phyloP scores from a whole-genome alignment of 2,113 vertebrate genomes.

The Cottus gobio region DNA sequence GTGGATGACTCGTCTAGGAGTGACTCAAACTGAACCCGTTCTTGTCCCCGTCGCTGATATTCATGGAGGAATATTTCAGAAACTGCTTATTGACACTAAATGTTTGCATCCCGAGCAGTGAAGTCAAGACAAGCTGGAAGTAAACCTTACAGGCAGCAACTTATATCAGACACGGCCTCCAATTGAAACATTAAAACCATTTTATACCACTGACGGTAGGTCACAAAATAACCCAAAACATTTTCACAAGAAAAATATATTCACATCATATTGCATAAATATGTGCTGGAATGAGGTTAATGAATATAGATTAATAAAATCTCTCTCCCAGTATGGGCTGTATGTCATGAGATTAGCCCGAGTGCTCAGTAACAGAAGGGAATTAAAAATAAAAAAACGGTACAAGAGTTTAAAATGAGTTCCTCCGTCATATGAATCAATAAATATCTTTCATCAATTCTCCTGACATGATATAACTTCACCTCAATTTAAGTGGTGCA shows the following conservation, averaged over 20 bases:
- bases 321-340: constrained; percentile 44
- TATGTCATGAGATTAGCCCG: constrained; percentile 38
- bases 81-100: constrained; percentile 48
- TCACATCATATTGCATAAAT: constrained; percentile 78
- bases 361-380: constrained; percentile 46
- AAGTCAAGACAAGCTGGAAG: constrained; percentile 54
- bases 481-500: constrained; percentile 39
- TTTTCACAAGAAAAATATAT: constrained; percentile 68
- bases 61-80: constrained; percentile 37
- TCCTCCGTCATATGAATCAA: constrained; percentile 26
- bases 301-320: constrained; percentile 43
- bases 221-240: constrained; percentile 44
- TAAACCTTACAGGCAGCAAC: constrained; percentile 60
- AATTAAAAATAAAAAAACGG: not conserved
- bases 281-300: constrained; percentile 75
- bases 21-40: constrained; percentile 72
- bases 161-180: constrained; percentile 54
- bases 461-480: constrained; percentile 1
- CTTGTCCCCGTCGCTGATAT: constrained; percentile 33
- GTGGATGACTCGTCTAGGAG: constrained; percentile 58
- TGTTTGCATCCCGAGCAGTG: constrained; percentile 64
- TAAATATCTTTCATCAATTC: constrained; percentile 26
- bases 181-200: constrained; percentile 30
- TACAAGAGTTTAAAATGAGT: constrained; percentile 20
- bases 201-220: constrained; percentile 39